Evolutionary conservation across 2,888 invertebrate species (phyloP).

Genomic region (Phortica magna): DNA sequence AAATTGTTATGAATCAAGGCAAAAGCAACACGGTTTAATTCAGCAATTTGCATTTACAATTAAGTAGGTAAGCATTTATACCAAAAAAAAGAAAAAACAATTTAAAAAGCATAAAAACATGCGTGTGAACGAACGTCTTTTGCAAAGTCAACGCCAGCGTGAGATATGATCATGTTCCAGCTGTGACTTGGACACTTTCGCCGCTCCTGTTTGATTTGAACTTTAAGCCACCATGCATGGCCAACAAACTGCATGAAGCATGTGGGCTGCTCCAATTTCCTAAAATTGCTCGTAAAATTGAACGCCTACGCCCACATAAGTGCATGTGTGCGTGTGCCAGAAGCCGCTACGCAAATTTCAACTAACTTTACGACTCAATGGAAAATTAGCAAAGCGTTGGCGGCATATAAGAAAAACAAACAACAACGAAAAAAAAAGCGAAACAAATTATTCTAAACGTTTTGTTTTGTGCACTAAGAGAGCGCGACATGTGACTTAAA

Average conservation of each 20-base stretch:
- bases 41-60: conserved; percentile 13
- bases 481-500: background rate
- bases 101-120: too few species aligned
- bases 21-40: background rate
- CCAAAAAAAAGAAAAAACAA: too few species aligned
- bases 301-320: conserved; percentile 2
- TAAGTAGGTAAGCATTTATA: background rate
- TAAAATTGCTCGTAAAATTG: background rate
- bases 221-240: background rate
- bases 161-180: too few species aligned
- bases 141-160: too few species aligned
- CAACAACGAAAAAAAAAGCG: too few species aligned
- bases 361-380: conserved; percentile 59
- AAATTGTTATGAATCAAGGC: conserved; percentile 17
- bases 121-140: too few species aligned
- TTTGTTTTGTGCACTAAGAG: conserved; percentile 1
- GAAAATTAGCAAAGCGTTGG: conserved; percentile 41
- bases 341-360: background rate
- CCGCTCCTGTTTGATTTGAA: background rate
- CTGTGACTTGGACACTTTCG: background rate
- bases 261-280: too few species aligned
- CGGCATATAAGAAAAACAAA: background rate
- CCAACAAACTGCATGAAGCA: background rate
- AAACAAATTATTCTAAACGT: conserved; percentile 17
- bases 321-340: background rate